A percentile compares a stretch with the other conserved stretches of the same genome.
Evolutionary conservation across 1,140 invertebrate genomes (phyloP).

Genomic region (Apocrypta bakeri): DNA sequence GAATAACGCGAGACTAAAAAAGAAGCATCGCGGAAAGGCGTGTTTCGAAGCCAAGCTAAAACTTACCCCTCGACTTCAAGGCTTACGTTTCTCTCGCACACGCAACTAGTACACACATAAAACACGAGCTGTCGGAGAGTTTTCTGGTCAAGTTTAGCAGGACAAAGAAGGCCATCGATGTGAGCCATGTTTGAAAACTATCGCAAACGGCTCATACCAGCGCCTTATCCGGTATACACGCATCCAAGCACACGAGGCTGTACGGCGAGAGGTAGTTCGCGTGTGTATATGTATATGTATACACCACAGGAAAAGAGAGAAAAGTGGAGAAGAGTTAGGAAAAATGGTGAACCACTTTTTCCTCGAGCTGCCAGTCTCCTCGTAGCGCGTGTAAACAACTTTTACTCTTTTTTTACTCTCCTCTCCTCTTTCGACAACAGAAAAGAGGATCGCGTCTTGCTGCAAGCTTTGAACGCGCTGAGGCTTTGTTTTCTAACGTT

Average conservation of each 20-base stretch:
- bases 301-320: neutral
- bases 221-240: constrained; percentile 37
- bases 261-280: constrained; percentile 20
- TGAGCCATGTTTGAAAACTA: constrained; percentile 47
- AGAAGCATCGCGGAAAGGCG: no score
- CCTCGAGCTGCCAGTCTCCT: neutral
- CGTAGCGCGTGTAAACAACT: constrained; percentile 26
- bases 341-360: constrained; percentile 42
- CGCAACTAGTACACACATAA: neutral
- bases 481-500: neutral
- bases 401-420: constrained; percentile 32
- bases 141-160: constrained; percentile 51
- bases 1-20: neutral
- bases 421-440: neutral
- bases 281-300: neutral
- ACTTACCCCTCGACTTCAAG: neutral
- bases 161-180: constrained; percentile 47
- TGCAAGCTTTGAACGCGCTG: neutral
- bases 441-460: neutral
- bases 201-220: neutral
- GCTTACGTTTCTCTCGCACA: neutral
- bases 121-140: constrained; percentile 14
- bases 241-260: constrained; percentile 6
- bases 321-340: constrained; percentile 2
- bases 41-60: neutral